Conservation (phyloP, 1,140 invertebrate species). For the Drosophila seguyi region DNA sequence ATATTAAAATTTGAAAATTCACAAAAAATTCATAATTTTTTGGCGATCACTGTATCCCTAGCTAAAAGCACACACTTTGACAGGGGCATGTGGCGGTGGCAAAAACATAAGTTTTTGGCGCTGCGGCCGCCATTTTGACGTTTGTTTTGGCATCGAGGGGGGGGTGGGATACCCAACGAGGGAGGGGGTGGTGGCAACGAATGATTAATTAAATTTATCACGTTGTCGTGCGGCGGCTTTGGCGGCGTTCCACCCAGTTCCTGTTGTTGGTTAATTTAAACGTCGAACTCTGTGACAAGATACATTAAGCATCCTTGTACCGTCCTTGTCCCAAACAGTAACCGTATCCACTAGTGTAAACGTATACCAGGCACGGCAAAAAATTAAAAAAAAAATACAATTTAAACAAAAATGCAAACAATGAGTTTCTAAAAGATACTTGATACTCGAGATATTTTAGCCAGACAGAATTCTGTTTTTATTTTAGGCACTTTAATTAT, state of each 20-base stretch:
- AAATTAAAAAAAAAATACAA: too few relatives aligned
- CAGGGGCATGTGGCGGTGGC: not conserved
- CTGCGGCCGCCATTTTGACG: conserved; percentile 69
- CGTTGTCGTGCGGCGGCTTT: conserved; percentile 57
- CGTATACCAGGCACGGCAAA: conserved; percentile 2
- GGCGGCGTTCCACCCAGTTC: conserved; percentile 28
- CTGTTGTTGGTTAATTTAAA: conserved; percentile 78
- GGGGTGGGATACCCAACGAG: not conserved
- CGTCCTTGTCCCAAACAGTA: conserved; percentile 18
- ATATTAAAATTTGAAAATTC: not conserved
- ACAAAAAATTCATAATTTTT: not conserved
- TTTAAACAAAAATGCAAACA: not conserved
- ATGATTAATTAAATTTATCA: conserved; percentile 84
- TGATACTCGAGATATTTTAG: not conserved
- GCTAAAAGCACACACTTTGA: not conserved
- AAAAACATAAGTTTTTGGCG: conserved; percentile 57
- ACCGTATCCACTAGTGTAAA: conserved; percentile 12
- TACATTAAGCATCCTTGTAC: conserved; percentile 66
- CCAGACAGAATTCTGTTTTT: rapidly evolving
- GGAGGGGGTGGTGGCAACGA: conserved; percentile 9
- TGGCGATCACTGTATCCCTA: conserved; percentile 2
- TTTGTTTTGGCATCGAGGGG: conserved; percentile 51
- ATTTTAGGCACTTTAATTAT: not conserved
- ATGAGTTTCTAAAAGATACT: not conserved
- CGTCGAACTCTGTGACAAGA: conserved; percentile 73